phyloP scores from a whole-genome alignment of 2,888 invertebrate genomes.

The Dioctria linearis region DNA sequence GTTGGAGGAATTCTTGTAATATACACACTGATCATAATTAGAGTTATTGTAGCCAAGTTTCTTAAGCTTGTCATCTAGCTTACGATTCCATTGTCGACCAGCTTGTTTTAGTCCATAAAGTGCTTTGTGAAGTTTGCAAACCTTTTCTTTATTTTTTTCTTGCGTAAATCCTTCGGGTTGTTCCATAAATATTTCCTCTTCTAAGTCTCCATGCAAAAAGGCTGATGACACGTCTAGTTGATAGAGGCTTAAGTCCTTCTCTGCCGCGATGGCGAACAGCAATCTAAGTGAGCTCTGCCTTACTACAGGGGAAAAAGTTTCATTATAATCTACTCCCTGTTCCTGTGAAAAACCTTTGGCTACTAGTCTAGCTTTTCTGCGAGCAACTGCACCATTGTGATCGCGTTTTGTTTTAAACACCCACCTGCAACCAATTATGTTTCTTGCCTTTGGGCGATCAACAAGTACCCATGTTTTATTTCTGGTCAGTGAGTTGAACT shows the following conservation, averaged over 20 bases:
- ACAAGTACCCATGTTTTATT: conserved; percentile 23
- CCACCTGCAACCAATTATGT: conserved; percentile 17
- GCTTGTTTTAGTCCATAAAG: conserved; percentile 61
- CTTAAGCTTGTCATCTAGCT: conserved; percentile 56
- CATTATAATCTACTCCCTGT: conserved; percentile 17
- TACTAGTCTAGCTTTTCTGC: conserved; percentile 30
- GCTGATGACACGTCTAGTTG: conserved; percentile 36
- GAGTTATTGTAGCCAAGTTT: conserved; percentile 58
- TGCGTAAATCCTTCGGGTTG: not conserved
- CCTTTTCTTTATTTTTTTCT: conserved; percentile 22
- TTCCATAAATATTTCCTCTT: conserved; percentile 16
- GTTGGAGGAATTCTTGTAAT: no score
- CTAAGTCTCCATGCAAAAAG: conserved; percentile 24
- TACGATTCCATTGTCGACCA: conserved; percentile 61
- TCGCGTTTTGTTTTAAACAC: conserved; percentile 23
- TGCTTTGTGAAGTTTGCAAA: conserved; percentile 59
- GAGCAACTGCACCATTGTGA: not conserved
- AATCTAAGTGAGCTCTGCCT: not conserved
- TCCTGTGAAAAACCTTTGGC: conserved; percentile 32
- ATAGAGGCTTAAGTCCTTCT: not conserved
- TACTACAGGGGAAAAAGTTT: conserved; percentile 24
- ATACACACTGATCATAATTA: conserved; percentile 21
- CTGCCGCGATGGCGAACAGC: conserved; percentile 16
- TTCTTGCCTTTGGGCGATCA: conserved; percentile 3
- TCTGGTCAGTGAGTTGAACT: not conserved